A percentile compares a stretch with the other conserved stretches of the same genome.
phyloP scores from a whole-genome alignment of 2,113 vertebrate genomes.

The Antechinus flavipes region DNA sequence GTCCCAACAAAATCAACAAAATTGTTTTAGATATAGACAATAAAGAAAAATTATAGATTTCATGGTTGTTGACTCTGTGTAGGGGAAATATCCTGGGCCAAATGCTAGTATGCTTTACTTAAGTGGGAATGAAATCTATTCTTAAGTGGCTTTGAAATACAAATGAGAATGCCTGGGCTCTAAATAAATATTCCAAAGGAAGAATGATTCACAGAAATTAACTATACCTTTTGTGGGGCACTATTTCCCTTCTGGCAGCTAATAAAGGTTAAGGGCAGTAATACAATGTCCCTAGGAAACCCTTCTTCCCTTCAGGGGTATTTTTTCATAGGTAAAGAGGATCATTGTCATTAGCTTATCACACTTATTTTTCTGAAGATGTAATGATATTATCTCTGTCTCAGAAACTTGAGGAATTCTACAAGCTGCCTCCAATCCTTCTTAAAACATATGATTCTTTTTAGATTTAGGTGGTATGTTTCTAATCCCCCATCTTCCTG shows the following conservation, averaged over 20 bases:
- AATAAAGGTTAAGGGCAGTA: background rate
- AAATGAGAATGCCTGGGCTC: background rate
- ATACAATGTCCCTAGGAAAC: background rate
- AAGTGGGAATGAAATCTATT: slow-evolving; percentile 12
- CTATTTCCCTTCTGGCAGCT: background rate
- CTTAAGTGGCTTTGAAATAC: background rate
- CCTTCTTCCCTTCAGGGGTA: background rate
- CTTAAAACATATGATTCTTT: background rate
- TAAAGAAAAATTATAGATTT: background rate
- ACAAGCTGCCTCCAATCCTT: background rate
- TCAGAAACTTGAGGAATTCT: background rate
- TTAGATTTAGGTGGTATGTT: background rate
- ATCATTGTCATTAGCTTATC: background rate
- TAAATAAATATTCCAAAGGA: background rate
- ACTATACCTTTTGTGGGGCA: background rate
- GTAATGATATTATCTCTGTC: background rate
- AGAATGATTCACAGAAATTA: background rate
- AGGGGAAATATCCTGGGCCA: background rate
- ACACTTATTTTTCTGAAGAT: background rate
- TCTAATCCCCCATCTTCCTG: background rate
- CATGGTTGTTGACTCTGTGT: background rate
- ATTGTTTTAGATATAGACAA: background rate
- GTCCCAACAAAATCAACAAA: background rate
- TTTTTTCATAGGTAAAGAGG: background rate
- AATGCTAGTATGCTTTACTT: background rate